Percentiles rank a stretch among this genome's conserved stretches.
Evolutionary conservation across 2,113 vertebrate species (phyloP).

Genomic region (Elgaria multicarinata): DNA sequence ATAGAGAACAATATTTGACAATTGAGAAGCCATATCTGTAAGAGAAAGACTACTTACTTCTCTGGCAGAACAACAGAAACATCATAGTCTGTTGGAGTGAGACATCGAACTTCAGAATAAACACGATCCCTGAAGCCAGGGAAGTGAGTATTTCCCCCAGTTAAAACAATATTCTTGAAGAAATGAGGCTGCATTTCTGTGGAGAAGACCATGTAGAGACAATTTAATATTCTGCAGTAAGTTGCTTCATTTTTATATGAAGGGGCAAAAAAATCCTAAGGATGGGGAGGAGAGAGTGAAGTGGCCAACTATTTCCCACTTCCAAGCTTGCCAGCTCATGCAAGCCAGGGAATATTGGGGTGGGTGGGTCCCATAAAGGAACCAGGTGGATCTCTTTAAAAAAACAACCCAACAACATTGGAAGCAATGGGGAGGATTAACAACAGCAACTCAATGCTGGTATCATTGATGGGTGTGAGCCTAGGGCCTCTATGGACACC

Average conservation of each 20-base stretch:
- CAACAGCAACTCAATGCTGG: no score
- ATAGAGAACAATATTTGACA: background rate
- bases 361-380: no score
- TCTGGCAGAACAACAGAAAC: slow-evolving; percentile 89
- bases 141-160: slow-evolving; percentile 92
- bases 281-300: background rate
- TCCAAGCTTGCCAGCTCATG: background rate
- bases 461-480: no score
- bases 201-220: slow-evolving; percentile 40
- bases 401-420: no score
- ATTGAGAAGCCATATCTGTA: background rate
- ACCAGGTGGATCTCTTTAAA: no score
- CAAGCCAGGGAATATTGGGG: background rate
- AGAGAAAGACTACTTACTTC: slow-evolving; percentile 84
- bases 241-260: background rate
- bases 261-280: background rate
- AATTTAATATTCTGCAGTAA: slow-evolving; percentile 1
- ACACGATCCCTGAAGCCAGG: slow-evolving; percentile 93
- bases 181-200: slow-evolving; percentile 99
- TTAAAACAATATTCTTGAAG: slow-evolving; percentile 96
- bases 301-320: background rate
- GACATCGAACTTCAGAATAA: slow-evolving; percentile 91
- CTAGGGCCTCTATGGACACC: background rate
- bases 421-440: no score
- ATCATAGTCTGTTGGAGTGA: slow-evolving; percentile 91